Conservation (phyloP, 2,113 vertebrate species). For the Pelobates fuscus region DNA sequence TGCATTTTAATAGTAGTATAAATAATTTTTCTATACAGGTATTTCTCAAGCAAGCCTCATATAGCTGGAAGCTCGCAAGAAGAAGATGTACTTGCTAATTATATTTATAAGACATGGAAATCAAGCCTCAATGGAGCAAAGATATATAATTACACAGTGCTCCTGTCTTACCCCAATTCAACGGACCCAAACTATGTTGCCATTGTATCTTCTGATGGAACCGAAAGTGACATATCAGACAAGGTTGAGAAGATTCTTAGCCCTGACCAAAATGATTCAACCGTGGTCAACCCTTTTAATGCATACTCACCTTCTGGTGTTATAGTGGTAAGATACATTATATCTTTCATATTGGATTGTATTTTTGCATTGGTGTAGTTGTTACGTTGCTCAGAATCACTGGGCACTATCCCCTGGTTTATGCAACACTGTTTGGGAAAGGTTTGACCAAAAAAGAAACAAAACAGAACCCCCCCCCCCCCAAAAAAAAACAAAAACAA, state of each 20-base stretch:
- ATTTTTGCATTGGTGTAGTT: too few species aligned
- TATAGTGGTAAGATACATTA: constrained; percentile 21
- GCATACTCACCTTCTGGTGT: constrained; percentile 35
- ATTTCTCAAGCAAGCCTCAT: constrained; percentile 36
- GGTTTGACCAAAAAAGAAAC: too few species aligned
- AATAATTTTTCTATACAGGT: constrained; percentile 11
- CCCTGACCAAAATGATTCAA: constrained; percentile 39
- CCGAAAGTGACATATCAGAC: constrained; percentile 25
- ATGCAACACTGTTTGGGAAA: too few species aligned
- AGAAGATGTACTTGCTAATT: constrained; percentile 30
- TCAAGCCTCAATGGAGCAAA: constrained; percentile 30
- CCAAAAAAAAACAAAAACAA: too few species aligned
- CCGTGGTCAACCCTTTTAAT: constrained; percentile 41
- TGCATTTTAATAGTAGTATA: neutral
- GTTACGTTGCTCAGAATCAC: too few species aligned
- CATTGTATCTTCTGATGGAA: constrained; percentile 22
- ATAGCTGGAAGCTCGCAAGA: constrained; percentile 43
- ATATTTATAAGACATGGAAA: constrained; percentile 28
- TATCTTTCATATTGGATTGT: neutral
- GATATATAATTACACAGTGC: constrained; percentile 38
- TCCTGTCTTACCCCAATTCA: constrained; percentile 44
- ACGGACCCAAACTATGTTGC: constrained; percentile 43
- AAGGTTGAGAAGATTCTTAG: constrained; percentile 45
- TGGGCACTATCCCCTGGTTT: too few species aligned
- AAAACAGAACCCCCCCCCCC: too few species aligned